A percentile compares a stretch with the other conserved stretches of the same genome.
These are phyloP conservation scores for Platynereis dumerilii DNA, from an alignment of 2,888 invertebrate genomes.

Conservation along the genomic window DNA sequence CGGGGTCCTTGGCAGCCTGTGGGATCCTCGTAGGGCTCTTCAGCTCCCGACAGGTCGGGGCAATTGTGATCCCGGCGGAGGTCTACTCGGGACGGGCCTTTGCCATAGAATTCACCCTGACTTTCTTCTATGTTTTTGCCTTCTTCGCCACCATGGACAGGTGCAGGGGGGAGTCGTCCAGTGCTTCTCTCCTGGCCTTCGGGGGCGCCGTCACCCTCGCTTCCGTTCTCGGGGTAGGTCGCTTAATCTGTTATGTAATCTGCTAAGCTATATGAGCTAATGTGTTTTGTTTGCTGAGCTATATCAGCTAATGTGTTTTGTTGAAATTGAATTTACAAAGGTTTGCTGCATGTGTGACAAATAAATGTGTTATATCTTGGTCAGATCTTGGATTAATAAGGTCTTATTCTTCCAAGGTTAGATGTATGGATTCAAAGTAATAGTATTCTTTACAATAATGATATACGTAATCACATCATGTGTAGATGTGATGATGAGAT, in stretches of 20 bases:
- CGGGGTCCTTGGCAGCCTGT: neutral
- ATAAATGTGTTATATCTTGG: too few species aligned
- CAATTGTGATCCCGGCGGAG: neutral
- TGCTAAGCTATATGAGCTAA: too few species aligned
- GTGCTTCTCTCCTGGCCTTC: neutral
- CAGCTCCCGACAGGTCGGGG: neutral
- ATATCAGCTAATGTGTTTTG: too few species aligned
- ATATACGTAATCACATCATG: too few species aligned
- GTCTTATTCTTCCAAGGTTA: too few species aligned
- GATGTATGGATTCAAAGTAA: too few species aligned
- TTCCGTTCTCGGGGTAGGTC: neutral
- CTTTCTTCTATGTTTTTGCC: constrained; percentile 5
- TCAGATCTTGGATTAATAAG: too few species aligned
- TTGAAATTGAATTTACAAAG: too few species aligned
- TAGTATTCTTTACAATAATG: too few species aligned
- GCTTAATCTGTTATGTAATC: neutral
- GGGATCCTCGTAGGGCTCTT: neutral
- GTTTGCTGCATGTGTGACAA: too few species aligned
- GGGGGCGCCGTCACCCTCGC: constrained; percentile 1
- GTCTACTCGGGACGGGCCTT: constrained; percentile 3
- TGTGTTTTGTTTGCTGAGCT: too few species aligned
- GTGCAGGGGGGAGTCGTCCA: neutral
- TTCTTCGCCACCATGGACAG: neutral
- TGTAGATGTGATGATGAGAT: too few species aligned
- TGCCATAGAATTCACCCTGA: constrained; percentile 6